Evolutionary conservation across 2,888 invertebrate genomes (phyloP).

Genomic region (Pristionchus entomophagus): DNA sequence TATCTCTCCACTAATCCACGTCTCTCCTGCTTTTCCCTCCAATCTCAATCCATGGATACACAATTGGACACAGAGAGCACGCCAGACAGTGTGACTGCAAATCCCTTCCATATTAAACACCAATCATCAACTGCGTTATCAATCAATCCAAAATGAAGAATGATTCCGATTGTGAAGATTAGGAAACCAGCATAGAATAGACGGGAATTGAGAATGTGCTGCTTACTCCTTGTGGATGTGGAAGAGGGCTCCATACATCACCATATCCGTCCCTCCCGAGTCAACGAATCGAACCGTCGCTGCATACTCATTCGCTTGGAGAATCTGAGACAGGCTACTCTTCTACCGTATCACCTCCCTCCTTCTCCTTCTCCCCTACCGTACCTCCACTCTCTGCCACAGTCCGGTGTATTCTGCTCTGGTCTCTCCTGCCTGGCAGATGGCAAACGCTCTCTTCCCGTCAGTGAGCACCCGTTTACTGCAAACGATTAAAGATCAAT

Average conservation of each 20-base stretch:
- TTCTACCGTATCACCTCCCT: background rate
- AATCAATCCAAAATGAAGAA: too few species aligned
- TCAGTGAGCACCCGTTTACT: background rate
- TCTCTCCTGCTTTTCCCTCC: background rate
- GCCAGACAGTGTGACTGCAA: conserved; percentile 23
- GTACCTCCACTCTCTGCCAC: conserved; percentile 48
- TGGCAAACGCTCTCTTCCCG: background rate
- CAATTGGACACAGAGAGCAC: background rate
- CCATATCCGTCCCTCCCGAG: conserved; percentile 47
- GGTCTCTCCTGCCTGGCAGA: conserved; percentile 8
- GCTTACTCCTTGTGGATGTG: conserved; percentile 20
- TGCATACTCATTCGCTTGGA: background rate
- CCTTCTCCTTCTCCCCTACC: background rate
- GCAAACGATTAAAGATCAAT: too few species aligned
- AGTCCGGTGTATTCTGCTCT: conserved; percentile 46
- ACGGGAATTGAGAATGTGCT: too few species aligned
- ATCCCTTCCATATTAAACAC: background rate
- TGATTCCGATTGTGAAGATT: too few species aligned
- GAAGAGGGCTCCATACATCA: conserved; percentile 44
- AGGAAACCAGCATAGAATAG: too few species aligned
- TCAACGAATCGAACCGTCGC: conserved; percentile 45
- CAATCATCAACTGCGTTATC: background rate
- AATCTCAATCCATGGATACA: conserved; percentile 38
- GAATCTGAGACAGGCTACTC: background rate
- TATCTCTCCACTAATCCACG: background rate